Base-by-base conservation (phyloP, 2,797 vertebrate genomes). In the Rhadinocentrus ornatus region DNA sequence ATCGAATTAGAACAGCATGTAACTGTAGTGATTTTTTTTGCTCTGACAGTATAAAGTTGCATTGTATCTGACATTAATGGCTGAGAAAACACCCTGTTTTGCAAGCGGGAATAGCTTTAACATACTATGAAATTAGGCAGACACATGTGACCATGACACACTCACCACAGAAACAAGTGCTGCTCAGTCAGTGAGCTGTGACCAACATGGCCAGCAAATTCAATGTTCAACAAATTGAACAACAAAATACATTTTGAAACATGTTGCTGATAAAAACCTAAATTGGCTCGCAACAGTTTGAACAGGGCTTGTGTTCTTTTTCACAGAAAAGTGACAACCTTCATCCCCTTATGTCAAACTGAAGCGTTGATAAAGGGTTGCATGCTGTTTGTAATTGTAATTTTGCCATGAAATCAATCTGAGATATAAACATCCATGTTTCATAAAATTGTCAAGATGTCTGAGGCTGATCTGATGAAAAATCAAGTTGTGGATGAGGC, bases 71-170 rank as follows among this genome's bases (percentile, higher is more conserved):
- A 53, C 27, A 24, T 27, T 29, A 26, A 54, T 54, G 52, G 22
- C 3, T 4, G 52, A 13, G 50, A 54, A 54, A 54, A 54, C 52
- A 54, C 52, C 52, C 50, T 53, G 50, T 54, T 54, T 54, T 54
- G 52, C 22, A 26, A 54, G 52, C 16, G 26, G 52, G 13, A 26
- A 54, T 26, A 27, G 26, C 22, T 26, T 54, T 24, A 82, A 16
- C 18, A 16, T 24, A 41, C 67, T 53, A 34, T 75, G 52, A 64
- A 85, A 77, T 82, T 52, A 71, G 48, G 22, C 50, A 46, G 67
- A 27, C 53, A 60, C 71, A 83, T 85, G 76, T 81, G 78, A 81
- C 65, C 31, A 13, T 20, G 6, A 2, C 59, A 1, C 35, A 55
- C 7, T 73, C 4, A 56, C 3, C 60, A 55, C 52, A 56, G 6